Base-by-base conservation (phyloP, 2,888 invertebrate genomes). In the Brachypterus glaber region DNA sequence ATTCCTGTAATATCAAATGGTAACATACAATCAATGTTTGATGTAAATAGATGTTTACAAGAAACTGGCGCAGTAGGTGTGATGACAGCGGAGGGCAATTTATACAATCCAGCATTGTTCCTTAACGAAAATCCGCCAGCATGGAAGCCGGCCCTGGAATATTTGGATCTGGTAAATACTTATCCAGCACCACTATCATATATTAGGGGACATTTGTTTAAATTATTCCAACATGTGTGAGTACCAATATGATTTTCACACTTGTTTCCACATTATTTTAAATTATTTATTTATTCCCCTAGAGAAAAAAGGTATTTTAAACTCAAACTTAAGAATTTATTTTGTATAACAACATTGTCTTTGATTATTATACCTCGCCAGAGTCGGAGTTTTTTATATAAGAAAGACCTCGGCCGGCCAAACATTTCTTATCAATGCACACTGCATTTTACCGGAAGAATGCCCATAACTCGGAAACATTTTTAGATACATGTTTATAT, bases 1-100 rank as follows among this genome's bases (percentile, higher is more conserved):
- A 83, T 98, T 55, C 97, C 98, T 9, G 88, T 98, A 57, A 81
- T 97, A 62, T 93, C 96, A 16, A 98, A 98, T 71, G 97, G 98
- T 11, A 98, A 98, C 60, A 90, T 98, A 50, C 91, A 96, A 63
- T 86, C 84, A 54, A 63, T 89, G 51, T 79, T 82, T 55, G 97
- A 98, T 72, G 79, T 90, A 2, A 68, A 82, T 39, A 72, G 81
- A 45, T 98, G 97, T 62, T 65, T 97, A 34, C 69, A 76, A 38
- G 82, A 77, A 54, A 97, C 96, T 0, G 83, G 83, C 17, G 93
- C 82, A 2, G 72, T 82, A 58, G 90, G 86, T 26, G 84, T 91
- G 0, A 91, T 91, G 92, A 79, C 83, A 55, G 85, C 88, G 45
- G 97, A 97, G 69, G 97, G 97, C 1, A 91, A 89, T 64, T 75